Evolutionary conservation across 2,888 invertebrate species (phyloP), one percentile per base, ranked within the genome.

Genomic region (Tetrapedia diversipes): DNA sequence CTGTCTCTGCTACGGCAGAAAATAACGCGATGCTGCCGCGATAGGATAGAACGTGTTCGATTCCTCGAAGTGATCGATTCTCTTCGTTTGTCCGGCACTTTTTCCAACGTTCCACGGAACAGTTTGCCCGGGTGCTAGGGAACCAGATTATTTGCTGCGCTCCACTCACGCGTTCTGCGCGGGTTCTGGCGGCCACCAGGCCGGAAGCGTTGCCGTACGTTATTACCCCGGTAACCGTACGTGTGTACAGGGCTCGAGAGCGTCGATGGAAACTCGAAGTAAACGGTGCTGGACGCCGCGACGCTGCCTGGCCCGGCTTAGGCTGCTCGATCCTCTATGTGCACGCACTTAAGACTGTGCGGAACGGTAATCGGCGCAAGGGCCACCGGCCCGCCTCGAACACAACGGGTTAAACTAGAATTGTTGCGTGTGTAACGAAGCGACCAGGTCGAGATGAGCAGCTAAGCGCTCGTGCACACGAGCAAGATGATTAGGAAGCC

Each of bases 171-270:
- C 41, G 34, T 59, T 54, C 49, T 29, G 6, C 37, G 10, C 63
- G 29, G 14, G n/a, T n/a, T n/a, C n/a, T n/a, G n/a, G n/a, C n/a
- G 7, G 16, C 29, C 34, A 49, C 63, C 34, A 63, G 59, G 41
- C 41, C 16, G 41, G 61, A 59, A 71, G 54, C 63, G 47, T 72
- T 67, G 34, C 67, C 19, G 53, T 53, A 61, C 71, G 67, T 64
- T 78, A 79, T 77, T 77, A 68, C 60, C 54, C 10, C 22, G 49
- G 60, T 65, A 72, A 68, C 72, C 67, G 72, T 68, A 72, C n/a
- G n/a, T 63, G 78, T 77, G 64, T 77, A 60, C 60, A 63, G 22
- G 47, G 71, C 71, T 63, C 32, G 54, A 68, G 66, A 45, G 72
- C 45, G 56, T 65, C 64, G 39, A 64, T 61, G 67, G 67, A 72